Percentiles rank a stretch among this genome's conserved stretches.
Evolutionary conservation across 2,113 vertebrate genomes (phyloP).

Genomic region (Crotalus horridus): DNA sequence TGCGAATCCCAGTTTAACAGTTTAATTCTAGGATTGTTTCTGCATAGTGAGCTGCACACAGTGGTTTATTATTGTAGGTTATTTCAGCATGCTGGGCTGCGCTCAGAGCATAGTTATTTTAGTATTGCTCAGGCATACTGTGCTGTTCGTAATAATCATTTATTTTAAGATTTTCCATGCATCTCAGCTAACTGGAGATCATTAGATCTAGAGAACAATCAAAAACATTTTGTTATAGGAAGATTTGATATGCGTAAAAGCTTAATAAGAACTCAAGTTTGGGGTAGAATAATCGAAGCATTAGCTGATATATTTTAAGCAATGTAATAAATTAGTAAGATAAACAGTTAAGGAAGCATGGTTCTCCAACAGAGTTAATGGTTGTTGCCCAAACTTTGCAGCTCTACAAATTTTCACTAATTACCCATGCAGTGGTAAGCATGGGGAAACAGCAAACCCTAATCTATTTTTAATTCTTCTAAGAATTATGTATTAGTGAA

Average conservation of each 20-base stretch:
- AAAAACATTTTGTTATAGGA: conserved; percentile 41
- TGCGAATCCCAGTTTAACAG: conserved; percentile 38
- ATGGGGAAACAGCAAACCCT: neutral
- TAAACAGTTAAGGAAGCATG: conserved; percentile 56
- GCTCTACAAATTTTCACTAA: neutral
- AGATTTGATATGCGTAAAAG: conserved; percentile 47
- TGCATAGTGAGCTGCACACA: conserved; percentile 39
- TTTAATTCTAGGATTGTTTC: conserved; percentile 38
- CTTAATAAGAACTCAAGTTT: conserved; percentile 32
- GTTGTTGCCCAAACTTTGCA: neutral
- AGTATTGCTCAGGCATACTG: conserved; percentile 39
- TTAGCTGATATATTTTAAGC: conserved; percentile 34
- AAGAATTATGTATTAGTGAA: conserved; percentile 32
- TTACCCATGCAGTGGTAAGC: neutral
- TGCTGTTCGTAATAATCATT: conserved; percentile 40
- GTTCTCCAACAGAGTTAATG: neutral
- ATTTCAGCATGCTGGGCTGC: conserved; percentile 33
- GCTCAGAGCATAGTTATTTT: conserved; percentile 17
- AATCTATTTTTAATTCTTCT: neutral
- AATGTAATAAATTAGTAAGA: conserved; percentile 34
- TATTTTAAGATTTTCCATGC: conserved; percentile 56
- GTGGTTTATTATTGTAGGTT: conserved; percentile 44
- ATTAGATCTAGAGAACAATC: conserved; percentile 50
- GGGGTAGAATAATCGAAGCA: conserved; percentile 30
- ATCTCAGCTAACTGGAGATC: conserved; percentile 51